These are phyloP conservation scores for Taurulus bubalis DNA, from an alignment of 2,113 vertebrate genomes.

Conservation along the genomic window DNA sequence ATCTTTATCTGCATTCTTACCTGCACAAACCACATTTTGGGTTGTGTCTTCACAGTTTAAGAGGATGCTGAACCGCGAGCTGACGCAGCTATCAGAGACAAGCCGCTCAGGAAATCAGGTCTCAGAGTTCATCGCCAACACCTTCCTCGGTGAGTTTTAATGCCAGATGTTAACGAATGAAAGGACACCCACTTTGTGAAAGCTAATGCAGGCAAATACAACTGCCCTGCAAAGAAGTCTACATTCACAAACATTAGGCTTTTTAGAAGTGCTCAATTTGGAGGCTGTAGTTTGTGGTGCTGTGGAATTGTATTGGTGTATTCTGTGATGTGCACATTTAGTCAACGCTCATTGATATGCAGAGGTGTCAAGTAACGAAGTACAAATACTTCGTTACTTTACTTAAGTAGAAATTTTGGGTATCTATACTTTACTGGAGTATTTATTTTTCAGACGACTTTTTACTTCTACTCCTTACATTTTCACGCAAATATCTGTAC, in stretches of 20 bases:
- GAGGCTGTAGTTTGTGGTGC: not conserved
- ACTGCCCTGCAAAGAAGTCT: not conserved
- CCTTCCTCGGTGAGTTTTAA: slow-evolving; percentile 88
- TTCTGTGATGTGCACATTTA: not conserved
- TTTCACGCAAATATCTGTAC: no score
- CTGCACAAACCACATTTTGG: not conserved
- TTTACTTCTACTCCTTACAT: no score
- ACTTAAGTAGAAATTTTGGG: no score
- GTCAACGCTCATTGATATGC: not conserved
- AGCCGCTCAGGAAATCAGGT: slow-evolving; percentile 95
- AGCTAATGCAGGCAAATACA: not conserved
- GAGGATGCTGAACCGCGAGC: slow-evolving; percentile 94
- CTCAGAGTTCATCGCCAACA: slow-evolving; percentile 92
- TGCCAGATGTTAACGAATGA: not conserved
- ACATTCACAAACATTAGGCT: not conserved
- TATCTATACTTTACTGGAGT: no score
- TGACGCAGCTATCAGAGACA: slow-evolving; percentile 91
- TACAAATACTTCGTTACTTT: no score
- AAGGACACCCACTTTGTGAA: not conserved
- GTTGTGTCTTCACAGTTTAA: slow-evolving; percentile 86
- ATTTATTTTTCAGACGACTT: no score
- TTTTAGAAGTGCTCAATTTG: not conserved
- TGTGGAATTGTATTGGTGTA: not conserved
- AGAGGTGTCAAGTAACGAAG: no score
- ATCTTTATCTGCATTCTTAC: not conserved